Evolutionary conservation across 2,888 invertebrate genomes (phyloP).

Genomic region (Hydriomena furcata): DNA sequence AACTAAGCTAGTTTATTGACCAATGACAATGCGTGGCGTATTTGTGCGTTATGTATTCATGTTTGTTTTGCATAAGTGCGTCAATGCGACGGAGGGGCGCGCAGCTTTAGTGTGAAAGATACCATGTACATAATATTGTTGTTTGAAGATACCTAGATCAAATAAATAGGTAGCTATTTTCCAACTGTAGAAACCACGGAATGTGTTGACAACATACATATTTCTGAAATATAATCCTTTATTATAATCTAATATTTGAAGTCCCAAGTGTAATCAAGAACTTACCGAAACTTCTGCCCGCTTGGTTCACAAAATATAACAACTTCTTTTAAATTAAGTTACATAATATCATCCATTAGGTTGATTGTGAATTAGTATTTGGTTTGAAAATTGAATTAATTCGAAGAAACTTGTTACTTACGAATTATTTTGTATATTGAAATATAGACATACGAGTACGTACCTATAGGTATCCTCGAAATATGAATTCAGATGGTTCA

Average conservation of each 20-base stretch:
- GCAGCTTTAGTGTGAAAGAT: no score
- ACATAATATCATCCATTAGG: not conserved
- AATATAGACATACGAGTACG: not conserved
- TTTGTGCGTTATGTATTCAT: no score
- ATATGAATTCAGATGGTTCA: no score
- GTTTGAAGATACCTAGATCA: no score
- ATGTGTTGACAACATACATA: not conserved
- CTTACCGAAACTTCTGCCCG: conserved; percentile 61
- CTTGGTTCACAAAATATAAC: conserved; percentile 32
- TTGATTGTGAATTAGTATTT: conserved; percentile 9
- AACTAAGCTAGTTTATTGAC: no score
- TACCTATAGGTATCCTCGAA: not conserved
- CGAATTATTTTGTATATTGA: not conserved
- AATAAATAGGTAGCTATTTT: not conserved
- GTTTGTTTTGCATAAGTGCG: no score
- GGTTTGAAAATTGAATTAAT: conserved; percentile 1
- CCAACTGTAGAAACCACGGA: conserved; percentile 3
- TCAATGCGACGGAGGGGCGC: no score
- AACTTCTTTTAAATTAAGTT: conserved; percentile 1
- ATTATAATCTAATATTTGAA: conserved; percentile 15
- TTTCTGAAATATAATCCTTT: conserved; percentile 28
- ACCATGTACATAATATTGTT: no score
- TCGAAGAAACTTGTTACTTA: no score
- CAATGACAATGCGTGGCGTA: no score
- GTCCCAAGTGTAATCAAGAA: conserved; percentile 31